Conservation (phyloP, 1,140 invertebrate species). For the Atta texana region DNA sequence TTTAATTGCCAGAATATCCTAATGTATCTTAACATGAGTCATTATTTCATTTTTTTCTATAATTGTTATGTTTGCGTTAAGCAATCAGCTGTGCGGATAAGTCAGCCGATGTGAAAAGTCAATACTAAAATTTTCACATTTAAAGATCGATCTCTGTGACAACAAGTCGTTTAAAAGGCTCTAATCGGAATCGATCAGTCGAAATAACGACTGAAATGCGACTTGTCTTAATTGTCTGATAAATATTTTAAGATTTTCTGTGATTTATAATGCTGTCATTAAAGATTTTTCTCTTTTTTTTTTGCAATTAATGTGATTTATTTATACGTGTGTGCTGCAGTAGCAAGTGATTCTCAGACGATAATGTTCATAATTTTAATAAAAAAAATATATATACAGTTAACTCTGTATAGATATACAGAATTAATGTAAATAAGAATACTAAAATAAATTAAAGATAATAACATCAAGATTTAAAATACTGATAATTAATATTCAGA, state of each 20-base stretch:
- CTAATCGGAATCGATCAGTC: background rate
- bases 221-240: background rate
- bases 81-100: background rate
- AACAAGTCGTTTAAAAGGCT: background rate
- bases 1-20: background rate
- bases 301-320: background rate
- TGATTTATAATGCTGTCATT: background rate
- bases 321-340: background rate
- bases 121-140: slow-evolving; percentile 1
- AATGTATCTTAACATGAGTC: background rate
- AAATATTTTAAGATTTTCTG: background rate
- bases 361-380: background rate
- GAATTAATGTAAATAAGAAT: background rate
- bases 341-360: background rate
- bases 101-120: background rate
- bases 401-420: background rate
- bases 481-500: background rate
- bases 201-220: background rate
- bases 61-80: background rate
- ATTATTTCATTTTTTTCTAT: background rate
- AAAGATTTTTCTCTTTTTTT: background rate
- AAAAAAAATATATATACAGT: background rate
- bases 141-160: background rate
- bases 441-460: background rate
- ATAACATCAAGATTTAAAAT: background rate